Conservation (phyloP, 2,113 vertebrate species). For the Nothoprocta pentlandii region DNA sequence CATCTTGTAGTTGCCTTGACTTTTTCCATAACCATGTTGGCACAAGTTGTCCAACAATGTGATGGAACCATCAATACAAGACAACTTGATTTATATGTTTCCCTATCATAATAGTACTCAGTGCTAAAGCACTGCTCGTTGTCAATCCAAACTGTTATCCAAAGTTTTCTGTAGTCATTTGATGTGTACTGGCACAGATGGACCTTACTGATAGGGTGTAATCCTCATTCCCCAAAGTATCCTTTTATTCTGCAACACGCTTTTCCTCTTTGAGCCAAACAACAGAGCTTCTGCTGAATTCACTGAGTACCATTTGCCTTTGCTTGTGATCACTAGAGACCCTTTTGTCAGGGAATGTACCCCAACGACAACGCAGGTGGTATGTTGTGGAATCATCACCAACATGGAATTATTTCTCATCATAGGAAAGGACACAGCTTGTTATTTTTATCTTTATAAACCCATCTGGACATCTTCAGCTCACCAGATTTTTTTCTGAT, state of each 20-base stretch:
- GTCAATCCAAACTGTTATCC: not conserved
- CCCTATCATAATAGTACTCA: not conserved
- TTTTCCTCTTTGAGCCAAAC: not conserved
- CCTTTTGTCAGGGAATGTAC: not conserved
- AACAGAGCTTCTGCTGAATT: not conserved
- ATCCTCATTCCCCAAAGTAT: not conserved
- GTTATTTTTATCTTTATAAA: conserved; percentile 35
- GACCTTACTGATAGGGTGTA: not conserved
- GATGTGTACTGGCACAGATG: accelerated
- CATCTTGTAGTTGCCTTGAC: not conserved
- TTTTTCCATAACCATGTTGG: not conserved
- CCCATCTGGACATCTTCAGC: conserved; percentile 30
- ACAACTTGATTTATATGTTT: not conserved
- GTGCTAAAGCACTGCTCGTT: not conserved
- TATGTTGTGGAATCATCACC: not conserved
- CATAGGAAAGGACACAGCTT: not conserved
- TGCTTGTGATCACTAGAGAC: accelerated
- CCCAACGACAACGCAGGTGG: not conserved
- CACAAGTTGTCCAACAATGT: not conserved
- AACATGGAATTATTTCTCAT: not conserved
- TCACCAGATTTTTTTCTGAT: conserved; percentile 43
- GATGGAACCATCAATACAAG: not conserved
- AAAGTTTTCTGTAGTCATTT: not conserved
- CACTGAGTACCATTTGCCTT: not conserved
- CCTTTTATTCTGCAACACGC: not conserved